Percentiles rank a stretch among this genome's conserved stretches.
Evolutionary conservation across 1,140 invertebrate genomes (phyloP).

Genomic region (Rhopalosiphum padi): DNA sequence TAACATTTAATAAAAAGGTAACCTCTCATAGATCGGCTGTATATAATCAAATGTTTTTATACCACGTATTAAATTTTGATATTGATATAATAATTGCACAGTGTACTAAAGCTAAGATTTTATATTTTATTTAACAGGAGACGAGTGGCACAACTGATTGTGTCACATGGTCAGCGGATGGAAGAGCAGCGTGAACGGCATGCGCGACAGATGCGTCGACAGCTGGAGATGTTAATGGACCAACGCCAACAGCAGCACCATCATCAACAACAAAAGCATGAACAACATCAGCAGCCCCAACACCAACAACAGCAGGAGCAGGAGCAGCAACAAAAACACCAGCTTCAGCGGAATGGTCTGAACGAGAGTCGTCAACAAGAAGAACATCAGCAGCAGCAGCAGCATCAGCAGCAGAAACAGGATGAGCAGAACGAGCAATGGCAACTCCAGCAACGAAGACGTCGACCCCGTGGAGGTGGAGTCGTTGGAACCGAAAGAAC

Average conservation of each 20-base stretch:
- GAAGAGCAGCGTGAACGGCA: slow-evolving; percentile 24
- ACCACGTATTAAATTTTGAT: not conserved
- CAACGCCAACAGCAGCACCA: not conserved
- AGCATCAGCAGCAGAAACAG: too few species aligned
- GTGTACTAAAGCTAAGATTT: not conserved
- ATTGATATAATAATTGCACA: not conserved
- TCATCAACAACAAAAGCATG: not conserved
- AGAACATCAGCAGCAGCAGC: not conserved
- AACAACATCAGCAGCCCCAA: not conserved
- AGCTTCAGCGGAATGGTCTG: not conserved
- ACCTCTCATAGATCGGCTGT: not conserved
- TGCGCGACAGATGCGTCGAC: slow-evolving; percentile 1
- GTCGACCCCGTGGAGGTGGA: not conserved
- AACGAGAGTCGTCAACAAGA: not conserved
- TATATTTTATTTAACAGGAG: not conserved
- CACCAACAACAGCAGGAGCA: not conserved
- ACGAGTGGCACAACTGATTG: not conserved
- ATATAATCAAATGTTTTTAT: not conserved
- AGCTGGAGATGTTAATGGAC: slow-evolving; percentile 36
- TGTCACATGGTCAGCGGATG: not conserved
- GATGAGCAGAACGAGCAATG: not conserved
- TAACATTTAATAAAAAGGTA: not conserved
- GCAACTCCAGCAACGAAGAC: not conserved
- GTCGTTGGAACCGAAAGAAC: not conserved
- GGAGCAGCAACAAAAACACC: not conserved